phyloP scores from a whole-genome alignment of 2,888 invertebrate genomes.

The Lysandra bellargus region DNA sequence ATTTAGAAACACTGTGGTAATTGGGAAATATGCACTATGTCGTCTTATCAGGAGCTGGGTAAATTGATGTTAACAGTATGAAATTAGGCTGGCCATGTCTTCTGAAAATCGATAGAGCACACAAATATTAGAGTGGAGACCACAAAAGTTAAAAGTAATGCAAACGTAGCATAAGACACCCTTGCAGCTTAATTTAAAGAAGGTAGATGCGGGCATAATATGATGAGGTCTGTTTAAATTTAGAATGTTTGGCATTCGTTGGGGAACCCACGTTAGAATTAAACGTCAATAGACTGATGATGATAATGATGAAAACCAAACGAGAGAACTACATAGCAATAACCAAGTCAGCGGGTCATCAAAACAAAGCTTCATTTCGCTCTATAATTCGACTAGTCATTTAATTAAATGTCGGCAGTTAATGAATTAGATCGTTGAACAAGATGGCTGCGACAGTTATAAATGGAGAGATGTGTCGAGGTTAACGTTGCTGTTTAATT shows the following conservation, averaged over 20 bases:
- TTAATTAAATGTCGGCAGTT: slow-evolving; percentile 23
- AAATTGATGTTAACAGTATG: neutral
- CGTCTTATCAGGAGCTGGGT: neutral
- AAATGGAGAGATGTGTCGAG: slow-evolving; percentile 23
- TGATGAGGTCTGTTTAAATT: no score
- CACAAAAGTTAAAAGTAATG: no score
- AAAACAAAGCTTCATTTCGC: neutral
- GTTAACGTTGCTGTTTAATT: slow-evolving; percentile 23
- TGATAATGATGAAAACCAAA: neutral
- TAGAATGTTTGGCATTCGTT: no score
- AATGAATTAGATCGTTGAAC: slow-evolving; percentile 23
- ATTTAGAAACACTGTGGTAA: slow-evolving; percentile 1
- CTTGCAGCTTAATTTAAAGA: no score
- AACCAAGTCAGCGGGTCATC: slow-evolving; percentile 8
- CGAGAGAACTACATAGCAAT: neutral
- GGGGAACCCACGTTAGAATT: no score
- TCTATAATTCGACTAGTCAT: slow-evolving; percentile 20
- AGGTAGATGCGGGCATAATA: no score
- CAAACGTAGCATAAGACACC: no score
- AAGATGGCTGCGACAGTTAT: slow-evolving; percentile 23
- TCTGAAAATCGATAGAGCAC: neutral
- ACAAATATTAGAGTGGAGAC: neutral
- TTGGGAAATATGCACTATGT: neutral
- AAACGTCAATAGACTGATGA: neutral
- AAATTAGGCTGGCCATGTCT: neutral